Evolutionary conservation across 2,888 invertebrate genomes (phyloP).

Genomic region (Pinctada fucata): DNA sequence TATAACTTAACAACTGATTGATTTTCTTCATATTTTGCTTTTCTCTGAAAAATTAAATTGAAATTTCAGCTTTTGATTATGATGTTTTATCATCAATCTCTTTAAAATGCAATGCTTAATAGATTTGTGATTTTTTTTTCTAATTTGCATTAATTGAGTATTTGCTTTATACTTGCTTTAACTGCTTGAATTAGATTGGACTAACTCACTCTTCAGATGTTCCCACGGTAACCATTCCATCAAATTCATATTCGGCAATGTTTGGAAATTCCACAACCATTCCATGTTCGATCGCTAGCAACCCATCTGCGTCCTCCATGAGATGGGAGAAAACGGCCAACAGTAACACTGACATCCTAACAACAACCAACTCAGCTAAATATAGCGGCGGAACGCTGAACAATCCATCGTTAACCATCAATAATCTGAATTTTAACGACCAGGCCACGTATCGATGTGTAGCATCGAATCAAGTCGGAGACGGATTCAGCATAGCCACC

Average conservation of each 20-base stretch:
- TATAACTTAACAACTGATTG: too few species aligned
- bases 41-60: too few species aligned
- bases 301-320: slow-evolving; percentile 25
- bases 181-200: too few species aligned
- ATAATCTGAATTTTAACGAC: slow-evolving; percentile 12
- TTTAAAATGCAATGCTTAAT: too few species aligned
- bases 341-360: not conserved
- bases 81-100: too few species aligned
- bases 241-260: slow-evolving; percentile 10
- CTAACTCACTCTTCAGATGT: slow-evolving; percentile 6
- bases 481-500: slow-evolving; percentile 12
- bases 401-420: slow-evolving; percentile 23
- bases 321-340: slow-evolving; percentile 26
- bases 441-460: slow-evolving; percentile 18
- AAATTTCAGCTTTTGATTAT: too few species aligned
- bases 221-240: slow-evolving; percentile 23
- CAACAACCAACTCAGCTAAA: slow-evolving; percentile 9
- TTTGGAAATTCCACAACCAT: slow-evolving; percentile 25
- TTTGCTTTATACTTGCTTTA: too few species aligned
- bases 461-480: slow-evolving; percentile 25
- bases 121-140: too few species aligned
- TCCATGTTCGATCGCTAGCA: slow-evolving; percentile 27
- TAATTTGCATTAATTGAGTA: too few species aligned
- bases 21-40: too few species aligned
- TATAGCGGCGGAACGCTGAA: slow-evolving; percentile 15